A percentile compares a stretch with the other conserved stretches of the same genome.
These are phyloP conservation scores for Drosophila azteca DNA, from an alignment of 1,140 invertebrate species.

Conservation along the genomic window DNA sequence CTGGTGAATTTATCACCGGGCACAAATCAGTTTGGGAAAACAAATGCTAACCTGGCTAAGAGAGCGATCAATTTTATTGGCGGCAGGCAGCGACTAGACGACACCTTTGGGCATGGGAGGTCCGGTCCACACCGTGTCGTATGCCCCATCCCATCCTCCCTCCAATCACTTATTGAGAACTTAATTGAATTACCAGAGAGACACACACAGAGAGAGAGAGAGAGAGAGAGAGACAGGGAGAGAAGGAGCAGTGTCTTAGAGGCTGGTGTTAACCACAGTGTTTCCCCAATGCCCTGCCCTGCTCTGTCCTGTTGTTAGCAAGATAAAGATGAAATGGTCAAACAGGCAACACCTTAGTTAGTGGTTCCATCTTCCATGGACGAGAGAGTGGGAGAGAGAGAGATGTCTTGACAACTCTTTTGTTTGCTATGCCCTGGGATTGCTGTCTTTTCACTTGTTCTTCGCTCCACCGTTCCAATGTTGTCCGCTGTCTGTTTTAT, in stretches of 20 bases:
- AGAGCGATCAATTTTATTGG: conserved; percentile 78
- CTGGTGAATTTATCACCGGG: conserved; percentile 73
- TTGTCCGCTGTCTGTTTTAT: conserved; percentile 51
- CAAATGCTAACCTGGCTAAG: conserved; percentile 53
- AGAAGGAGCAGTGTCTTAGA: background rate
- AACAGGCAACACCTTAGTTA: conserved; percentile 38
- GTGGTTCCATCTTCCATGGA: conserved; percentile 41
- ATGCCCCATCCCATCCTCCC: too few relatives aligned
- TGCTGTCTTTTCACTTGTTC: conserved; percentile 38
- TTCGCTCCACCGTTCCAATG: background rate
- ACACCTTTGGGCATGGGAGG: conserved; percentile 26
- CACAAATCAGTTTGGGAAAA: conserved; percentile 71
- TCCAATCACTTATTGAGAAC: conserved; percentile 48
- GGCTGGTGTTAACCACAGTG: conserved; percentile 13
- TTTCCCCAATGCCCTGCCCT: too few relatives aligned
- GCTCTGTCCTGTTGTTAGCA: too few relatives aligned
- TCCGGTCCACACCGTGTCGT: background rate
- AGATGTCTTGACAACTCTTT: conserved; percentile 40
- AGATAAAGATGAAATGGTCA: conserved; percentile 24
- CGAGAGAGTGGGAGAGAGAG: background rate
- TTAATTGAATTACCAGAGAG: conserved; percentile 74
- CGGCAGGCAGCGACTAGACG: conserved; percentile 39
- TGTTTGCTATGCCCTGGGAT: conserved; percentile 26
- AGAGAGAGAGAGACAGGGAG: conserved; percentile 15
- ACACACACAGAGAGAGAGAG: background rate